Percentiles rank a stretch among this genome's conserved stretches.
Conservation (phyloP, 1,140 invertebrate species). For the Bombus waltoni region DNA sequence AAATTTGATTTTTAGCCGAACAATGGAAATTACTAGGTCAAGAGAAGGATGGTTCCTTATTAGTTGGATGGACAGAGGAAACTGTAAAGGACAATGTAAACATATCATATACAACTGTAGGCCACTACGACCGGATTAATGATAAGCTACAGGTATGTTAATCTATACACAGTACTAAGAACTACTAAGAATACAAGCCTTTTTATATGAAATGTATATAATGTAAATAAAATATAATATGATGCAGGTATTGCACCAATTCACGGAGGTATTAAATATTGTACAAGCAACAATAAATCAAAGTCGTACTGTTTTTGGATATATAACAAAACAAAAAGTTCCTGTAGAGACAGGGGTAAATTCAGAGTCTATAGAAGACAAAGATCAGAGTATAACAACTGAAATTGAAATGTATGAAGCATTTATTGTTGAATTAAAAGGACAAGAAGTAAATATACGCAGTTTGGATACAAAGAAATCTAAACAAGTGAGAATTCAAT, state of each 20-base stretch:
- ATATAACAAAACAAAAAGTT: slow-evolving; percentile 83
- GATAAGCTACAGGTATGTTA: slow-evolving; percentile 73
- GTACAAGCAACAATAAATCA: slow-evolving; percentile 91
- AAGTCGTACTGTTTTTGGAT: slow-evolving; percentile 86
- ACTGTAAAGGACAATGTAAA: slow-evolving; percentile 73
- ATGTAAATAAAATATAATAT: slow-evolving; percentile 23
- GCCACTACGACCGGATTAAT: slow-evolving; percentile 76
- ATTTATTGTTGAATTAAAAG: slow-evolving; percentile 85
- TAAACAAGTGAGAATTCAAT: slow-evolving; percentile 90
- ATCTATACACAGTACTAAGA: background rate
- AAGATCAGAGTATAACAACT: slow-evolving; percentile 18
- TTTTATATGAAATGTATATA: background rate
- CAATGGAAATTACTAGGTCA: slow-evolving; percentile 91
- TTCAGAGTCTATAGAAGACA: slow-evolving; percentile 36
- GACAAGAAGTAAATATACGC: slow-evolving; percentile 81
- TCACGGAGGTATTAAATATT: slow-evolving; percentile 85
- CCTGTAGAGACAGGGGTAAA: slow-evolving; percentile 58
- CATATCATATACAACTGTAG: slow-evolving; percentile 74
- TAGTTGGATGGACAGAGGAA: slow-evolving; percentile 88
- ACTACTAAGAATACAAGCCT: background rate
- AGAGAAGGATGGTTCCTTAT: slow-evolving; percentile 88
- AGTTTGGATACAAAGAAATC: slow-evolving; percentile 82
- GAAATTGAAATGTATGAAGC: slow-evolving; percentile 79
- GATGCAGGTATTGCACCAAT: slow-evolving; percentile 85
- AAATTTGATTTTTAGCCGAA: slow-evolving; percentile 78